phyloP scores from a whole-genome alignment of 2,888 invertebrate species.

The Tetragnatha montana region DNA sequence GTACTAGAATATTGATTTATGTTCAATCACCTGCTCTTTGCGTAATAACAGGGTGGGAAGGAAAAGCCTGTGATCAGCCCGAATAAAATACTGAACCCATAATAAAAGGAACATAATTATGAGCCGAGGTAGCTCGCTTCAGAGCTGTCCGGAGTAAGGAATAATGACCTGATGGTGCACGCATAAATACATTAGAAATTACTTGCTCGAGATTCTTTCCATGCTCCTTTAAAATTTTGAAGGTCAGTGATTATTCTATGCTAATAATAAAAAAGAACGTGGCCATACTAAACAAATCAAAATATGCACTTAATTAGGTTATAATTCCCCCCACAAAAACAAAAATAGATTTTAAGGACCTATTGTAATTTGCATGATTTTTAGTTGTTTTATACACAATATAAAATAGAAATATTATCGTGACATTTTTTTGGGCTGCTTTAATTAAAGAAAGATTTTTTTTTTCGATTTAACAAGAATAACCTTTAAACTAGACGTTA shows the following conservation, averaged over 20 bases:
- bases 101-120: slow-evolving; percentile 17
- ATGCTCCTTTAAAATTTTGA: not conserved
- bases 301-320: not conserved
- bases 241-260: not conserved
- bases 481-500: too few relatives aligned
- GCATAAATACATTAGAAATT: not conserved
- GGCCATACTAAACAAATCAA: not conserved
- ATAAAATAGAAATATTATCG: too few relatives aligned
- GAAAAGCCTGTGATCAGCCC: not conserved
- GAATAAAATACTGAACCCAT: not conserved
- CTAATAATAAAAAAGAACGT: not conserved
- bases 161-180: not conserved
- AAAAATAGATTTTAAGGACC: not conserved
- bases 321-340: not conserved
- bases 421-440: too few relatives aligned
- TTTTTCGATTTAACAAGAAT: too few relatives aligned
- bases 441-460: too few relatives aligned
- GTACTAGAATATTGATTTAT: slow-evolving; percentile 25
- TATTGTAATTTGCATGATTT: too few relatives aligned
- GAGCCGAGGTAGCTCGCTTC: not conserved
- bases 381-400: too few relatives aligned
- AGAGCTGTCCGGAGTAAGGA: not conserved
- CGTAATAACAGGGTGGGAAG: slow-evolving; percentile 2
- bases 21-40: slow-evolving; percentile 17
- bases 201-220: not conserved